A percentile compares a stretch with the other conserved stretches of the same genome.
phyloP scores from a whole-genome alignment of 2,797 vertebrate species.

The Semaprochilodus insignis region DNA sequence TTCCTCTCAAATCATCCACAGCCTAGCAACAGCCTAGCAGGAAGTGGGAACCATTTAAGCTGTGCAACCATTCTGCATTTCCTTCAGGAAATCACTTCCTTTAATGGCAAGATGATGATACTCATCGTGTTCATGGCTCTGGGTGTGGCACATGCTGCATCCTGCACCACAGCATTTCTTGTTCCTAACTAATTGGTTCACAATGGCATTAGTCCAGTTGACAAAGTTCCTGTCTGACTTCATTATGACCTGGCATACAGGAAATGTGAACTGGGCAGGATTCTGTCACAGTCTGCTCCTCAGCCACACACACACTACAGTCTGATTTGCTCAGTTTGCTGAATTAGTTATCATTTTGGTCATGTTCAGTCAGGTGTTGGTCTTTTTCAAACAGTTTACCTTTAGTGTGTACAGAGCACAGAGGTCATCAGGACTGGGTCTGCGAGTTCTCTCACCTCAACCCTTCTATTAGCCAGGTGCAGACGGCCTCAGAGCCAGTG shows the following conservation, averaged over 20 bases:
- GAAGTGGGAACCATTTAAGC: too few species aligned
- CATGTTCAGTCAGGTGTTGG: not conserved
- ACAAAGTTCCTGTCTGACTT: constrained; percentile 38
- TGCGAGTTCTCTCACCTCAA: constrained; percentile 18
- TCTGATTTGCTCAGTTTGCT: not conserved
- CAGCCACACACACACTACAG: not conserved
- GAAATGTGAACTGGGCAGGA: not conserved
- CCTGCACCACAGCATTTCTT: constrained; percentile 28
- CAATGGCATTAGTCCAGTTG: constrained; percentile 20
- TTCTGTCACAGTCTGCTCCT: not conserved
- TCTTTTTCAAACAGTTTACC: not conserved
- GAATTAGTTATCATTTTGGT: not conserved
- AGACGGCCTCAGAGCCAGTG: constrained; percentile 29
- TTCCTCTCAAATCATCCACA: too few species aligned
- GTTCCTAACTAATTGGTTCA: not conserved
- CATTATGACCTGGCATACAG: constrained; percentile 26
- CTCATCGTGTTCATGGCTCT: not conserved
- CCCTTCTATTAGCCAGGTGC: constrained; percentile 33
- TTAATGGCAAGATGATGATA: not conserved
- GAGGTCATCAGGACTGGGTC: not conserved
- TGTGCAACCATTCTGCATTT: too few species aligned
- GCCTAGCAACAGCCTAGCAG: too few species aligned
- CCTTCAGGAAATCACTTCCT: too few species aligned
- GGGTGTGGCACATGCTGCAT: constrained; percentile 24
- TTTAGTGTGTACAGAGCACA: not conserved